Evolutionary conservation across 2,797 vertebrate genomes (phyloP), one percentile per base, ranked within the genome.

Genomic region (Pseudomugil tenellus): DNA sequence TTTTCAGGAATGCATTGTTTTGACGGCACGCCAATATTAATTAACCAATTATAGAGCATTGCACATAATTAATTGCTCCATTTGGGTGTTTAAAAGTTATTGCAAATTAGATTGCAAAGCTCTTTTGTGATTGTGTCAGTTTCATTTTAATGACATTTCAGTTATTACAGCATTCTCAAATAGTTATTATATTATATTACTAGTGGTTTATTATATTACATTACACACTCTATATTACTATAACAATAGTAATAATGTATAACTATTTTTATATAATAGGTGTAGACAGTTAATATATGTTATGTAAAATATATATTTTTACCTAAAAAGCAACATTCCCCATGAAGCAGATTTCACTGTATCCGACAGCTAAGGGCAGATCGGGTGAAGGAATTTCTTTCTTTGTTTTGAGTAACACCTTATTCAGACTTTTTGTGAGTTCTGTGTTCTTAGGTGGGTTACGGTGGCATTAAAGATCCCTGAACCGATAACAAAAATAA

Each of bases 401-500:
- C 34, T 55, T 49, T 65, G 29, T 58, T 26, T 49, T 69, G 54
- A 32, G 21, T 31, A 41, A 48, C 32, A 39, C 31, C 34, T 57
- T 68, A 67, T 58, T 67, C 48, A 51, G 25, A 70, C 69, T 77
- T 84, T 59, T 63, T 51, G 48, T 59, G 57, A 48, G 80, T 52
- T 72, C 51, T 61, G 6, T 19, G 29, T 63, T 82, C 51, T 61
- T 53, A 29, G 59, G 58, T 60, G 63, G 63, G 70, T 71, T n/a
- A 77, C 67, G 70, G 68, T 78, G 67, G 77, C 76, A 83, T 83
- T 85, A 80, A 65, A 48, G 58, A 73, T 79, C 69, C 31, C 57
- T 72, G 79, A 55, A 71, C 58, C 77, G 62, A 74, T 43, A 32
- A 64, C 70, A 82, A 84, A 81, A 77, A 84, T 76, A 87, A 90